Percentiles rank a stretch among this genome's conserved stretches.
Conservation (phyloP, 2,797 vertebrate genomes). For the Takifugu rubripes region DNA sequence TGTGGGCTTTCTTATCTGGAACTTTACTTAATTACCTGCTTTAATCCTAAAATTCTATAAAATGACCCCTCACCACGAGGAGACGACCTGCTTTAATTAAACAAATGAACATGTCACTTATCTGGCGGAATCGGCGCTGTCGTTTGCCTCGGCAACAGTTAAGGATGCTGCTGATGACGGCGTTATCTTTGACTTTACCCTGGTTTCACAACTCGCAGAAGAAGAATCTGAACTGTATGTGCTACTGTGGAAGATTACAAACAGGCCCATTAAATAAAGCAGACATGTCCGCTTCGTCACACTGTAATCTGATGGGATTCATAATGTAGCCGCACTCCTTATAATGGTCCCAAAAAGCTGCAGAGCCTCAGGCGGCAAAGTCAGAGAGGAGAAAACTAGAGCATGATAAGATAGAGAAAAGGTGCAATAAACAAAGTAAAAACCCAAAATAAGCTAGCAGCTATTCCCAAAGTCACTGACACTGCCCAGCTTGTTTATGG, state of each 20-base stretch:
- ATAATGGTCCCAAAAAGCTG: slow-evolving; percentile 40
- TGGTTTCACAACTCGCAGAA: slow-evolving; percentile 75
- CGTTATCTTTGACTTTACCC: slow-evolving; percentile 64
- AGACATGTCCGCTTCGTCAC: slow-evolving; percentile 71
- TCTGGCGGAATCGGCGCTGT: slow-evolving; percentile 80
- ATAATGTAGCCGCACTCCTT: slow-evolving; percentile 40
- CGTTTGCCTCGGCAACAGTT: slow-evolving; percentile 86
- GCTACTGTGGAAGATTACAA: slow-evolving; percentile 55
- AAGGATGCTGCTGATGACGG: slow-evolving; percentile 77
- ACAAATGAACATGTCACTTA: slow-evolving; percentile 89
- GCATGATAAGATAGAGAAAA: slow-evolving; percentile 22
- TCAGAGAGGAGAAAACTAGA: slow-evolving; percentile 8
- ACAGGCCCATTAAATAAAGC: slow-evolving; percentile 68
- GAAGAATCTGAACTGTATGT: slow-evolving; percentile 53
- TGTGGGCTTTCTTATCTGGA: slow-evolving; percentile 87
- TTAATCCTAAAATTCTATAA: slow-evolving; percentile 91
- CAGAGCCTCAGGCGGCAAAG: slow-evolving; percentile 20
- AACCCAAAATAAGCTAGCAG: slow-evolving; percentile 44
- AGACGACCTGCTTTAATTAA: slow-evolving; percentile 93
- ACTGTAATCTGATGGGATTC: slow-evolving; percentile 60
- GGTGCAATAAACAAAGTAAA: slow-evolving; percentile 29
- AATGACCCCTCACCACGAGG: slow-evolving; percentile 85
- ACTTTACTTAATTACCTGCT: slow-evolving; percentile 95
- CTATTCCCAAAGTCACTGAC: slow-evolving; percentile 56
- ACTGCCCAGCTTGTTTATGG: slow-evolving; percentile 66